Evolutionary conservation across 2,888 invertebrate genomes (phyloP).

Genomic region (Steinernema scapterisci): DNA sequence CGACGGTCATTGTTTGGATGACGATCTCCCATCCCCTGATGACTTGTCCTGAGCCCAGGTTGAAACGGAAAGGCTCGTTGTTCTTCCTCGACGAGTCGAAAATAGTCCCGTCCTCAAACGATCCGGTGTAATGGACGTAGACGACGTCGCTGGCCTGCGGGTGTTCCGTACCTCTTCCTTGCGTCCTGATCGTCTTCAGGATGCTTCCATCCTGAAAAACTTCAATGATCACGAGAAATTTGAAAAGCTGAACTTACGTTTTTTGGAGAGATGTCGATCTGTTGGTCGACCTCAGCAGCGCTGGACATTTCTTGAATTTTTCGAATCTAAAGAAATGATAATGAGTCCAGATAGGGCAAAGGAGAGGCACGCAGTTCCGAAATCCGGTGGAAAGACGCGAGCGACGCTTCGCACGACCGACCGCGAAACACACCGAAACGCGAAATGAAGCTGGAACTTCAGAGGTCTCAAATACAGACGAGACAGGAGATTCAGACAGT

Average conservation of each 20-base stretch:
- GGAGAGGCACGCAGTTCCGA: too few relatives aligned
- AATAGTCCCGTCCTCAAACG: constrained; percentile 81
- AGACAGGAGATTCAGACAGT: too few relatives aligned
- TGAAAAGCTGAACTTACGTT: constrained; percentile 34
- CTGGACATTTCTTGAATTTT: too few relatives aligned
- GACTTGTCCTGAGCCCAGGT: constrained; percentile 79
- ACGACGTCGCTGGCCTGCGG: constrained; percentile 56
- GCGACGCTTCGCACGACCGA: too few relatives aligned
- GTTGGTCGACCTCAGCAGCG: not conserved
- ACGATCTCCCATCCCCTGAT: constrained; percentile 82
- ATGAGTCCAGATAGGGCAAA: too few relatives aligned
- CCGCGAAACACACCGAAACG: too few relatives aligned
- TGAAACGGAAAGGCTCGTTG: constrained; percentile 83
- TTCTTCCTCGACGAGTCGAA: constrained; percentile 90
- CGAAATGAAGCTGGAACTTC: too few relatives aligned
- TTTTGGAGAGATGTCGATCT: constrained; percentile 46
- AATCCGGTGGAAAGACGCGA: too few relatives aligned
- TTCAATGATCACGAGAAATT: not conserved
- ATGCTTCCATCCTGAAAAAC: constrained; percentile 78
- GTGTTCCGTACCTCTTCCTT: constrained; percentile 75
- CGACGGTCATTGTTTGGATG: constrained; percentile 85
- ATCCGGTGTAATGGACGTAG: constrained; percentile 85
- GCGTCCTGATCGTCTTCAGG: constrained; percentile 76
- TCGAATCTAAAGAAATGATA: too few relatives aligned
- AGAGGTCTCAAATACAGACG: too few relatives aligned